These are phyloP conservation scores for Lasioglossum albipes DNA, from an alignment of 1,140 invertebrate species.

Conservation along the genomic window DNA sequence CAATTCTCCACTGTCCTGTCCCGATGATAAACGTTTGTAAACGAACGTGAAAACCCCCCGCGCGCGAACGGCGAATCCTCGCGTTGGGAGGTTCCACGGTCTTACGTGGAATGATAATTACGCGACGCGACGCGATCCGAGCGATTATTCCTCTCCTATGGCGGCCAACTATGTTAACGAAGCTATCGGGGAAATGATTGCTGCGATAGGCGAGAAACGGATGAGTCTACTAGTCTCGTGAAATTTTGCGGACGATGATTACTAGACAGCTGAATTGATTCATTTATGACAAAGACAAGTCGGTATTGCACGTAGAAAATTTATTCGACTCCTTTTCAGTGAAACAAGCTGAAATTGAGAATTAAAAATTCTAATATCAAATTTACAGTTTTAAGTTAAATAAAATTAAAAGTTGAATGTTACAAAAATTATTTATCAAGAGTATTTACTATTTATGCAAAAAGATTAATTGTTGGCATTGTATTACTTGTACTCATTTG, in stretches of 20 bases:
- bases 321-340: too few relatives aligned
- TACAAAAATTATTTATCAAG: too few relatives aligned
- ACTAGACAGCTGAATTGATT: too few relatives aligned
- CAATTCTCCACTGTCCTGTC: slow-evolving; percentile 65
- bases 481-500: neutral
- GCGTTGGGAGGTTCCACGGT: slow-evolving; percentile 33
- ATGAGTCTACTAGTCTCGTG: too few relatives aligned
- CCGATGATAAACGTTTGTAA: slow-evolving; percentile 60
- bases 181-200: neutral
- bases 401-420: too few relatives aligned
- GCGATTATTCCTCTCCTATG: neutral
- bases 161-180: neutral
- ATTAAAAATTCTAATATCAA: too few relatives aligned
- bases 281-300: too few relatives aligned
- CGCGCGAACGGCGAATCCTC: neutral
- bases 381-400: too few relatives aligned
- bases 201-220: neutral
- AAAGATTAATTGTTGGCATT: neutral
- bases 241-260: too few relatives aligned
- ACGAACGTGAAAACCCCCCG: neutral
- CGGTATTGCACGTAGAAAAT: too few relatives aligned
- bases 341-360: too few relatives aligned
- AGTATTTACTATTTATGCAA: neutral
- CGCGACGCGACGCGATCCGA: neutral
- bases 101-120: slow-evolving; percentile 21